These are phyloP conservation scores for Paradisaea rubra DNA, from an alignment of 2,113 vertebrate species.

Conservation along the genomic window DNA sequence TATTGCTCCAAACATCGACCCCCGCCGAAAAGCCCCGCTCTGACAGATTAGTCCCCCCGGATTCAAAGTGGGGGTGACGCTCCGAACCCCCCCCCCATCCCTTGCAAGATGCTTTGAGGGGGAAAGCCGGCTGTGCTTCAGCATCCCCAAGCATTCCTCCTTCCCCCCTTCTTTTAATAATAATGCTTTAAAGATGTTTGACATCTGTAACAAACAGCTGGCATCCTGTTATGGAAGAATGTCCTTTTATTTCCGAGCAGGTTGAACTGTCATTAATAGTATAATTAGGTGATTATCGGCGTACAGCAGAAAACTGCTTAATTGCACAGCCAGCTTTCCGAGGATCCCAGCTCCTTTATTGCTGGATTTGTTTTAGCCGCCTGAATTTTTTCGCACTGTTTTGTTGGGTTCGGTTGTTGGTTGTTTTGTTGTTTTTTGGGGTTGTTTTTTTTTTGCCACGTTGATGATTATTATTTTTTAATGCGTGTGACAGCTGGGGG, in stretches of 20 bases:
- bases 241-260: conserved; percentile 80
- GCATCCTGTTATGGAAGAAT: conserved; percentile 76
- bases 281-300: conserved; percentile 84
- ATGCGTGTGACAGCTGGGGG: conserved; percentile 66
- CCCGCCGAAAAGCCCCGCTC: neutral
- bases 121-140: neutral
- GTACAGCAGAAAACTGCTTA: conserved; percentile 80
- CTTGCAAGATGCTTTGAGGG: neutral
- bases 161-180: conserved; percentile 59
- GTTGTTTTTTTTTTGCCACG: neutral
- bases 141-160: conserved; percentile 20
- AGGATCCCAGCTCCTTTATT: conserved; percentile 70
- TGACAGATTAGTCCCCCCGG: neutral
- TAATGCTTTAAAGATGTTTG: conserved; percentile 75
- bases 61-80: neutral
- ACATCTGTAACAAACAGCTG: conserved; percentile 85
- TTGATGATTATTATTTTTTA: conserved; percentile 54
- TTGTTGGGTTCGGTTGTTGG: conserved; percentile 30
- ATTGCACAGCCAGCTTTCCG: conserved; percentile 74
- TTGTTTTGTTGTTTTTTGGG: neutral
- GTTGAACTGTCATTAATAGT: conserved; percentile 85
- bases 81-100: neutral
- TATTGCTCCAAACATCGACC: conserved; percentile 5
- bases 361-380: conserved; percentile 71
- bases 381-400: conserved; percentile 62